Conservation (phyloP, 2,113 vertebrate genomes). For the Phocoena sinus region DNA sequence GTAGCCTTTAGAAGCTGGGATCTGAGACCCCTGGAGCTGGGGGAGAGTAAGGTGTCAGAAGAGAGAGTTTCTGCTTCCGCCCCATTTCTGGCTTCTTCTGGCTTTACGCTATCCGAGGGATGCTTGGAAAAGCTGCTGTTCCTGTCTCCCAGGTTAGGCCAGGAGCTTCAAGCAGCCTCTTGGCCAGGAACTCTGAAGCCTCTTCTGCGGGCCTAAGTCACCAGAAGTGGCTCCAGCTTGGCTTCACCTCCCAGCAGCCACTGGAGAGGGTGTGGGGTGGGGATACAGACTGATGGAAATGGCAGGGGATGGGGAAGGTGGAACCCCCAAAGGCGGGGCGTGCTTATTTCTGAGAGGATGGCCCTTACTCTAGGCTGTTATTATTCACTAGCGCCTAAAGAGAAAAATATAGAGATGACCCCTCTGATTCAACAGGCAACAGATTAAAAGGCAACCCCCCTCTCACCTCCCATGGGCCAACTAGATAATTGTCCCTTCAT, state of each 20-base stretch:
- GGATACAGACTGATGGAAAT: not conserved
- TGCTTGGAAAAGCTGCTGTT: slow-evolving; percentile 56
- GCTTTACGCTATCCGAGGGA: slow-evolving; percentile 2
- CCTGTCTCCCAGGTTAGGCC: slow-evolving; percentile 43
- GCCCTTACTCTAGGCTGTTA: not conserved
- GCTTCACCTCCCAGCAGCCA: not conserved
- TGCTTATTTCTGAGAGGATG: not conserved
- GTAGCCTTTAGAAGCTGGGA: not conserved
- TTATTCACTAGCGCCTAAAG: not conserved
- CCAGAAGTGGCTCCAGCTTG: slow-evolving; percentile 16
- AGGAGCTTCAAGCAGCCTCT: slow-evolving; percentile 26
- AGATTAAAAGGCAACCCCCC: not conserved
- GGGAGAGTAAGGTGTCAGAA: not conserved
- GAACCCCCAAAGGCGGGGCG: not conserved
- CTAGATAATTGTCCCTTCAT: not conserved
- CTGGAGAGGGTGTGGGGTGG: not conserved
- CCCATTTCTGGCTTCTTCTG: slow-evolving; percentile 1
- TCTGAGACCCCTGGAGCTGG: not conserved
- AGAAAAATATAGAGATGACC: not conserved
- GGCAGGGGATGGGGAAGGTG: not conserved
- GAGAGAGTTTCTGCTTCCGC: not conserved
- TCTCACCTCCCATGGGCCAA: not conserved
- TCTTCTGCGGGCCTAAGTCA: slow-evolving; percentile 51
- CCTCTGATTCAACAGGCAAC: not conserved
- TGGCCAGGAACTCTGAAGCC: not conserved